Evolutionary conservation across 2,113 vertebrate genomes (phyloP), one percentile per base, ranked within the genome.

Genomic region (Stomatorhinus ivindoensis): DNA sequence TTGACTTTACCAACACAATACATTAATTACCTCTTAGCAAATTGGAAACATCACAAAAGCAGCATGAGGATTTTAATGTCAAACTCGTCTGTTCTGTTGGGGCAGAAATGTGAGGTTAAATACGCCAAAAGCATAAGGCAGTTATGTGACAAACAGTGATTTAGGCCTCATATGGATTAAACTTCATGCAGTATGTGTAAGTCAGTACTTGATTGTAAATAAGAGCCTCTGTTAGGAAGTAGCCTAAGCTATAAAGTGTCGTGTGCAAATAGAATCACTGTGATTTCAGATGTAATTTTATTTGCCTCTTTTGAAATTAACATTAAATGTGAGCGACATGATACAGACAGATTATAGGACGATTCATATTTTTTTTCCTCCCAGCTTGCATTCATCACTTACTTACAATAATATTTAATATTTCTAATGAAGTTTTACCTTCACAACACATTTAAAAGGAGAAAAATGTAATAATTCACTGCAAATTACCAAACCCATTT

Each of bases 401-500:
- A 39, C 69, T 76, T 35, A 80, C 73, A 80, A 80, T 69, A 69
- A 69, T 80, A 80, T 80, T 80, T 80, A 7, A 80, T 80, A 80
- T 80, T 80, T 80, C 31, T 17, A 80, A 80, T 80, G 42, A 80
- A 19, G 15, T 42, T 42, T 80, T 80, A 80, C 31, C 73, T 80
- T 80, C 73, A 42, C 73, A 80, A 80, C 73, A 80, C 35, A 80
- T 80, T 80, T 39, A 80, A 80, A 80, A 80, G 15, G 35, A 42
- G 35, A 80, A 80, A 80, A 80, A 80, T 42, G 73, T 17, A 35
- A 80, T 80, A 80, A 80, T 69, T 69, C 73, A 21, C 73, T 17
- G 31, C 73, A 80, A 80, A 80, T 80, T 39, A 39, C 73, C 35
- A 80, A 80, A 80, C 73, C 73, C 73, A 80, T 80, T 80, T 80